These are phyloP conservation scores for Drosophila athabasca DNA, from an alignment of 1,140 invertebrate genomes.

Conservation along the genomic window DNA sequence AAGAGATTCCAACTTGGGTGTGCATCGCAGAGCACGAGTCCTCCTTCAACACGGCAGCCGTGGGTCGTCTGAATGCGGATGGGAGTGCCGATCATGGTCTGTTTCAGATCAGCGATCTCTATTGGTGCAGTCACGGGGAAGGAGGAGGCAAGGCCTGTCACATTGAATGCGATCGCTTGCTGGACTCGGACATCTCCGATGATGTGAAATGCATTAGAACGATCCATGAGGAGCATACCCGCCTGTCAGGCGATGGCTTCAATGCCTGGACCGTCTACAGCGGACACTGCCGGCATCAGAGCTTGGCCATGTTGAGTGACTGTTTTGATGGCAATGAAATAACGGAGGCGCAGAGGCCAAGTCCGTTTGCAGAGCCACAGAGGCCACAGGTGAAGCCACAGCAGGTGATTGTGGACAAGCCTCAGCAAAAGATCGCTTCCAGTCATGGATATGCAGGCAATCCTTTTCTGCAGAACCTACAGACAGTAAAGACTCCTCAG, in stretches of 20 bases:
- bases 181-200: constrained; percentile 88
- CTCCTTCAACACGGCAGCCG: constrained; percentile 87
- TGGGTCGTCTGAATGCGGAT: constrained; percentile 83
- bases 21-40: constrained; percentile 91
- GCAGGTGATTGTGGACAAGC: neutral
- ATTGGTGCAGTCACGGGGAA: constrained; percentile 87
- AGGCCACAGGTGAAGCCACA: constrained; percentile 16
- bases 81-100: constrained; percentile 88
- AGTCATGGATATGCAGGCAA: constrained; percentile 17
- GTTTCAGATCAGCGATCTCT: constrained; percentile 84
- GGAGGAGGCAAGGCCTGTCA: constrained; percentile 86
- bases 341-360: constrained; percentile 18
- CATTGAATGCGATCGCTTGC: constrained; percentile 86
- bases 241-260: constrained; percentile 88
- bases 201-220: constrained; percentile 87
- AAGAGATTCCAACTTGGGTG: constrained; percentile 86
- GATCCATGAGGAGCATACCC: constrained; percentile 87
- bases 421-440: constrained; percentile 15
- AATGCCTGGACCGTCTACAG: constrained; percentile 86
- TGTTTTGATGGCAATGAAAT: constrained; percentile 72
- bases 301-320: constrained; percentile 39
- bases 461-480: constrained; percentile 34
- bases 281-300: constrained; percentile 53
- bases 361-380: constrained; percentile 12
- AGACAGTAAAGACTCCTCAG: constrained; percentile 15